Conservation (phyloP, 1,140 invertebrate genomes). For the Drosophila sturtevanti region DNA sequence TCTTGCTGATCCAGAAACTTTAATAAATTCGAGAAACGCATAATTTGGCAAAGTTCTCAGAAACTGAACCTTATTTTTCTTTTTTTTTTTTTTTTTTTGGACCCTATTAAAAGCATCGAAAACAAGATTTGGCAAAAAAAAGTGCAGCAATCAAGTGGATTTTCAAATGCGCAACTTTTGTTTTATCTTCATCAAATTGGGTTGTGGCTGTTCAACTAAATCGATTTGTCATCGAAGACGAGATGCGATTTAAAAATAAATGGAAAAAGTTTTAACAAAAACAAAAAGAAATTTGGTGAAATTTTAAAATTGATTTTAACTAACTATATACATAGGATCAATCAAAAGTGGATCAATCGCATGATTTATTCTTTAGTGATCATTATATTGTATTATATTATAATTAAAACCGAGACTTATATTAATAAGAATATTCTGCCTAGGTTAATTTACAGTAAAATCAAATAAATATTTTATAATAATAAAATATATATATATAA, state of each 20-base stretch:
- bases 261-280: not conserved
- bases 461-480: too few relatives aligned
- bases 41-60: constrained; percentile 63
- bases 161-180: constrained; percentile 36
- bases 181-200: constrained; percentile 52
- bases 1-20: constrained; percentile 39
- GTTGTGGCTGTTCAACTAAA: constrained; percentile 26
- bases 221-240: constrained; percentile 59
- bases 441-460: too few relatives aligned
- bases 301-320: too few relatives aligned
- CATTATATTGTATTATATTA: too few relatives aligned
- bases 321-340: too few relatives aligned
- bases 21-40: constrained; percentile 68
- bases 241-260: constrained; percentile 6
- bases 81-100: too few relatives aligned
- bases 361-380: too few relatives aligned
- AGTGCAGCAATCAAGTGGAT: constrained; percentile 37
- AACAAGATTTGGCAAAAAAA: not conserved
- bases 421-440: too few relatives aligned
- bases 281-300: too few relatives aligned
- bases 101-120: constrained; percentile 48
- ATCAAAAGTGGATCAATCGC: too few relatives aligned
- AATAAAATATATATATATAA: too few relatives aligned
- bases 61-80: constrained; percentile 46
- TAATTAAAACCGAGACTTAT: not conserved